Base-by-base conservation (phyloP, 2,888 invertebrate species). In the Ichneumon xanthorius region DNA sequence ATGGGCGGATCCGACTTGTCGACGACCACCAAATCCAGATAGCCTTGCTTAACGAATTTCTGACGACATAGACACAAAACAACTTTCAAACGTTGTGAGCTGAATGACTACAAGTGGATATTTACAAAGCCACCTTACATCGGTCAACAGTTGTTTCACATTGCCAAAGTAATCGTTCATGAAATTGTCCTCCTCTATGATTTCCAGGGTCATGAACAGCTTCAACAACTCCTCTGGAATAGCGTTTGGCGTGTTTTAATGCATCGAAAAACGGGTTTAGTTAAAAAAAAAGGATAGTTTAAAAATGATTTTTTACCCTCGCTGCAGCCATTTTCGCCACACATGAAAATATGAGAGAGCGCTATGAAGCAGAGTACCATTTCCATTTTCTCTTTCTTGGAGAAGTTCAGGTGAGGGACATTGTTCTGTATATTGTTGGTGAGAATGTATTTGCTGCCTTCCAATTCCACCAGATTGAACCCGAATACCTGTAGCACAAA, bases 321-420 rank as follows among this genome's bases (percentile, higher is more conserved):
- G 88, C 92, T 94, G 0, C 95, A 95, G 0, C 93, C 89, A 9
- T 94, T 53, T 11, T 83, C 94, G 4, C 95, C 95, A 11, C 91
- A 92, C 95, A 95, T 95, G 81, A 93, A 95, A 48, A 96, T 95
- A 82, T 95, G 95, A 4, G 93, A 92, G 0, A 96, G 93, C 0
- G 94, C 91, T 9, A 95, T 93, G 53, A 95, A 91, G 22, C 95
- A 88, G 9, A 95, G 81, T 55, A 91, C 93, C 55, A 95, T 94
- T 92, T 88, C 94, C 92, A 87, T 94, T 92, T n/a, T 93, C 87
- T 82, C 94, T 88, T 85, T 90, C 89, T 86, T 91, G 90, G 7
- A 87, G 33, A 89, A 87, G 0, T 37, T 4, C 26, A 92, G 80
- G 58, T 91, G 89, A 11, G 87, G 89, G 4, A 81, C 58, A 1